These are phyloP conservation scores for Campopleginae sp. DNA, from an alignment of 2,888 invertebrate species.

Conservation along the genomic window DNA sequence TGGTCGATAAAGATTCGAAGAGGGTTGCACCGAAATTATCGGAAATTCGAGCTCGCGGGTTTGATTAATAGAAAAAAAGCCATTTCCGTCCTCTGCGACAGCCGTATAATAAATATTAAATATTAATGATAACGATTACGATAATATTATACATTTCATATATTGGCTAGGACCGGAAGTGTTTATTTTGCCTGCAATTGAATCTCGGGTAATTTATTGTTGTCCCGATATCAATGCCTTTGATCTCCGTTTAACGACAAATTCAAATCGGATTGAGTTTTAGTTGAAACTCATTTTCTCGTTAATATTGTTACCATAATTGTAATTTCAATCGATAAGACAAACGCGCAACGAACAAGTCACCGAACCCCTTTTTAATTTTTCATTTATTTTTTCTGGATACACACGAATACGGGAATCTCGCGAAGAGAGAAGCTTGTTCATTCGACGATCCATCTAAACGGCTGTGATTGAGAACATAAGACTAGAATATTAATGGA, in stretches of 20 bases:
- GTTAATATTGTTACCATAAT: constrained; percentile 51
- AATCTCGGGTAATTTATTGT: constrained; percentile 14
- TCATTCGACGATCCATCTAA: constrained; percentile 65
- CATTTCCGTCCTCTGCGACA: constrained; percentile 66
- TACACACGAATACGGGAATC: constrained; percentile 31
- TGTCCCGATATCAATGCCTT: constrained; percentile 14
- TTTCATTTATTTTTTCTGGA: neutral
- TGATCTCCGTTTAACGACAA: constrained; percentile 2
- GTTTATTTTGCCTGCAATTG: constrained; percentile 20
- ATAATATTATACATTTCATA: constrained; percentile 34
- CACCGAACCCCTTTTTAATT: neutral
- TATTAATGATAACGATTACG: constrained; percentile 3
- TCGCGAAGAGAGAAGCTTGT: constrained; percentile 39
- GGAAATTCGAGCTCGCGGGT: constrained; percentile 45
- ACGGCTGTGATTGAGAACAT: constrained; percentile 78
- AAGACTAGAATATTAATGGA: constrained; percentile 73
- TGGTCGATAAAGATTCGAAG: neutral
- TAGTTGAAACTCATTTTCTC: constrained; percentile 22
- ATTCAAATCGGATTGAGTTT: constrained; percentile 6
- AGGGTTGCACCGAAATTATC: constrained; percentile 59
- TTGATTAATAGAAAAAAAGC: constrained; percentile 43
- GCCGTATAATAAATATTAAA: constrained; percentile 46
- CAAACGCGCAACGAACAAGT: constrained; percentile 45
- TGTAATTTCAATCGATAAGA: constrained; percentile 46
- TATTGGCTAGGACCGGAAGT: constrained; percentile 43